Conservation (phyloP, 2,888 invertebrate species). For the Urechis unicinctus region DNA sequence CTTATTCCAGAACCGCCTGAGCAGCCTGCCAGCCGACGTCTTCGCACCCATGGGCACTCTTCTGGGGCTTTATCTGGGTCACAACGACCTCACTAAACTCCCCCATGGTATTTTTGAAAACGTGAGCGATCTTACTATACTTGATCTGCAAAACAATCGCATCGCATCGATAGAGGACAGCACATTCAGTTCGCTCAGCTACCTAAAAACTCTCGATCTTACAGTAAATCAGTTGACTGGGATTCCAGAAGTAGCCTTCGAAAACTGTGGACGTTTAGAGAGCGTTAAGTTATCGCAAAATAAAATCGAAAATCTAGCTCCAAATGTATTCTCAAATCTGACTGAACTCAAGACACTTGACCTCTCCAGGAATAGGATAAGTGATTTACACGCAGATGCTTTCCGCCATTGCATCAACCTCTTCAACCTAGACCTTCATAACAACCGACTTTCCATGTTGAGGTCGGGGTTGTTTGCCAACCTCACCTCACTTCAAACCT, state of each 20-base stretch:
- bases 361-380: conserved; percentile 7
- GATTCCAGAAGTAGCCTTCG: conserved; percentile 8
- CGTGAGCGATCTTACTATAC: conserved; percentile 5
- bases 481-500: conserved; percentile 3
- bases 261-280: conserved; percentile 1
- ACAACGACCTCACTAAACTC: conserved; percentile 10
- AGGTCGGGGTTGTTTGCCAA: conserved; percentile 6
- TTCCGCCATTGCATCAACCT: conserved; percentile 8
- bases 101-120: conserved; percentile 7
- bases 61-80: conserved; percentile 8
- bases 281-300: conserved; percentile 11
- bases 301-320: conserved; percentile 1
- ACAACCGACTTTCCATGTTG: conserved; percentile 10
- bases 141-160: conserved; percentile 14
- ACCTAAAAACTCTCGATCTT: not conserved
- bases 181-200: not conserved
- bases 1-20: conserved; percentile 14
- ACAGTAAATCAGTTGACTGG: conserved; percentile 1
- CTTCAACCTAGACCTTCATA: conserved; percentile 7
- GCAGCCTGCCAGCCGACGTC: conserved; percentile 1
- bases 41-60: conserved; percentile 8
- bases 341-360: conserved; percentile 2
- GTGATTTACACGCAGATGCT: not conserved
- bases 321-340: conserved; percentile 3
- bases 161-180: conserved; percentile 1